A percentile compares a stretch with the other conserved stretches of the same genome.
Evolutionary conservation across 1,140 invertebrate genomes (phyloP).

Genomic region (Holotrichia oblita): DNA sequence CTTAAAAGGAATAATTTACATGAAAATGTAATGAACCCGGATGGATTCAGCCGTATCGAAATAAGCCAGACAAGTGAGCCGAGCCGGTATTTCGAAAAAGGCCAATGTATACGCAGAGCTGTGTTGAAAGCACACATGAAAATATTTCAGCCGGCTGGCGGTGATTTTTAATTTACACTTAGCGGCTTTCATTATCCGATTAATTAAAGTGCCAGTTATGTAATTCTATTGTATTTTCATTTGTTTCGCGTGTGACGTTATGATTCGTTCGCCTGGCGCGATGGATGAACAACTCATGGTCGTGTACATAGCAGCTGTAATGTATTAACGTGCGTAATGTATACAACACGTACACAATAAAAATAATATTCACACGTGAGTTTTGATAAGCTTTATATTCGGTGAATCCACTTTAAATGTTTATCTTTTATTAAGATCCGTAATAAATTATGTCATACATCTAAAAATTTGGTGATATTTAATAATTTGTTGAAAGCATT

Average conservation of each 20-base stretch:
- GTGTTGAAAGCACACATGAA: neutral
- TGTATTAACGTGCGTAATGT: neutral
- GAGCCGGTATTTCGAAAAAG: neutral
- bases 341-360: neutral
- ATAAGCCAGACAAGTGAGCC: neutral
- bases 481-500: too few species aligned
- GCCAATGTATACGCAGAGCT: neutral
- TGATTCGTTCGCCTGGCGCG: neutral
- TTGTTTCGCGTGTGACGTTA: conserved; percentile 16
- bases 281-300: neutral
- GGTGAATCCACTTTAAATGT: too few species aligned
- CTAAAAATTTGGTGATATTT: too few species aligned
- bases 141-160: neutral
- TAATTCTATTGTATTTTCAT: conserved; percentile 10
- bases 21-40: neutral
- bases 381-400: neutral
- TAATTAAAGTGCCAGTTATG: conserved; percentile 17
- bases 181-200: conserved; percentile 4
- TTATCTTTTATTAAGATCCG: too few species aligned
- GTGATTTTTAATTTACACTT: conserved; percentile 12
- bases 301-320: neutral
- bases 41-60: neutral
- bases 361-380: neutral
- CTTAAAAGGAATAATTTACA: conserved; percentile 11
- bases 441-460: too few species aligned